Evolutionary conservation across 2,888 invertebrate genomes (phyloP).

Genomic region (Miltochrista miniata): DNA sequence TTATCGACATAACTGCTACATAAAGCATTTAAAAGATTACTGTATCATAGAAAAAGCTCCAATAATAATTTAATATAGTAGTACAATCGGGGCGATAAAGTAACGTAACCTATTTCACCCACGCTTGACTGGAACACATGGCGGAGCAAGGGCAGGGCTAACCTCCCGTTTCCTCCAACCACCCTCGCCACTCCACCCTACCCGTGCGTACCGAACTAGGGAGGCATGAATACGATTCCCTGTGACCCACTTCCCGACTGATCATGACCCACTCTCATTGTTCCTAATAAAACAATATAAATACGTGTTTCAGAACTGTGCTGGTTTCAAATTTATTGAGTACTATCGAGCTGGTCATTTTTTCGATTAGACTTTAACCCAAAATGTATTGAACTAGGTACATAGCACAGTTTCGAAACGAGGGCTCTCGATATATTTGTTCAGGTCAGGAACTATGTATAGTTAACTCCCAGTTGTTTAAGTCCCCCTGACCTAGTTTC

Average conservation of each 20-base stretch:
- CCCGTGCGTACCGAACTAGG: constrained; percentile 19
- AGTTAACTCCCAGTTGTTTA: constrained; percentile 58
- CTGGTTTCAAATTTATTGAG: neutral
- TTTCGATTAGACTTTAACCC: neutral
- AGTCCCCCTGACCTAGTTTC: constrained; percentile 72
- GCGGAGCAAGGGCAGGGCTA: constrained; percentile 45
- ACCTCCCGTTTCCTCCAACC: constrained; percentile 18
- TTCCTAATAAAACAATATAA: constrained; percentile 19
- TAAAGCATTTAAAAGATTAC: too few species aligned
- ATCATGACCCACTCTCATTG: constrained; percentile 63
- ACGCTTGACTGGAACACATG: constrained; percentile 19
- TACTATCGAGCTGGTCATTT: neutral
- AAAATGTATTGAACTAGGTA: neutral
- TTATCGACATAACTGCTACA: too few species aligned
- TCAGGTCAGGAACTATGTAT: constrained; percentile 53
- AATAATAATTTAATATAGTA: too few species aligned
- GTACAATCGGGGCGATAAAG: too few species aligned
- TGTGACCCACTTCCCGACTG: constrained; percentile 66
- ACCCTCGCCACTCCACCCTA: constrained; percentile 14
- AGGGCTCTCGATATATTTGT: constrained; percentile 55
- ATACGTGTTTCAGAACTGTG: constrained; percentile 1
- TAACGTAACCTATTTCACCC: neutral
- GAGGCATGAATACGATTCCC: constrained; percentile 56
- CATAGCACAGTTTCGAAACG: constrained; percentile 20
- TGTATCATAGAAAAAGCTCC: too few species aligned